Evolutionary conservation across 2,797 vertebrate genomes (phyloP), one percentile per base, ranked within the genome.

Genomic region (Clarias fuscus): DNA sequence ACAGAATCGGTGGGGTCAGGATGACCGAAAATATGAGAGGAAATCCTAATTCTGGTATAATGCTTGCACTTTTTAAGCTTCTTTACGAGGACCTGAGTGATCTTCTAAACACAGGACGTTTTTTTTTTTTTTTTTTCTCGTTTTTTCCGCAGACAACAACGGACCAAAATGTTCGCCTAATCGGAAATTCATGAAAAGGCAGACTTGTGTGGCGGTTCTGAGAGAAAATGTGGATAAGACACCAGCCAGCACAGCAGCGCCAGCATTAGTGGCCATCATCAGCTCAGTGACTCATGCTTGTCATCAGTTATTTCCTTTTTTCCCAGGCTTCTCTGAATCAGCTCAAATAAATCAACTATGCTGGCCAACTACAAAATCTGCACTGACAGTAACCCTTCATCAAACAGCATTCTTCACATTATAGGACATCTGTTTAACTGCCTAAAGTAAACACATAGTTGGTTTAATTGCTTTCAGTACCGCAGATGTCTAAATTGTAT

Each of bases 221-320:
- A 33, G 65, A 81, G 48, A 61, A 87, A 65, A 82, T 85, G 85
- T 68, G 61, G 56, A 77, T 73, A 71, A 89, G 87, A 85, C 84
- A 87, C 72, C 73, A 84, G 88, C 86, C 71, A 87, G 62, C 88
- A 40, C 88, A 90, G 88, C 89, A 91, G 79, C 22, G 58, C 33
- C 75, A 81, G 88, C 75, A 90, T 91, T 89, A 90, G 87, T 67
- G 53, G 70, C 43, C 85, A 85, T 82, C 85, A 78, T 85, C 84
- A 61, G 82, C 85, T 89, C 88, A 88, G 79, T 89, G 88, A 91
- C 81, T 90, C 90, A 90, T 64, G 62, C 85, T 84, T 81, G 89
- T 90, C 89, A 91, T 83, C 84, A 27, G 86, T 77, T 85, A 85
- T 86, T 86, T 85, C 84, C 89, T 82, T 78, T 88, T 80, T 86